phyloP scores from a whole-genome alignment of 2,797 vertebrate genomes.

The Phoxinus dragarum region DNA sequence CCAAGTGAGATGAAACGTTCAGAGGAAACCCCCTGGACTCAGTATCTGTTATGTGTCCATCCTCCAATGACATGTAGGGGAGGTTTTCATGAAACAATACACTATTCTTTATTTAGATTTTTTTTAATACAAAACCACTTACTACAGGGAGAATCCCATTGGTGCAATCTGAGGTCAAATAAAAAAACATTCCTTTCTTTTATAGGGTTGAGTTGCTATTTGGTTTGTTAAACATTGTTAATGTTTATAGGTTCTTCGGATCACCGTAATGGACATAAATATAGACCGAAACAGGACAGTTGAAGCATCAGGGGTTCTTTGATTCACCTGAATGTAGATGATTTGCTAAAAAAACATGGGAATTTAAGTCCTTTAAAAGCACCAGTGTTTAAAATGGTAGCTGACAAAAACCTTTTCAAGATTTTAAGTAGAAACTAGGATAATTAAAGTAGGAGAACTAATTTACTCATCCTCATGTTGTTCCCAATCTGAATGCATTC shows the following conservation, averaged over 20 bases:
- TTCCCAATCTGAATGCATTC: background rate
- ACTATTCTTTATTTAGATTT: background rate
- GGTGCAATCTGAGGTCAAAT: slow-evolving; percentile 1
- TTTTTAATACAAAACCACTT: background rate
- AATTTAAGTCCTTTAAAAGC: background rate
- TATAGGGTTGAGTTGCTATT: background rate
- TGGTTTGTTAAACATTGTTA: background rate
- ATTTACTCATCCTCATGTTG: background rate
- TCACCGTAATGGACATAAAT: background rate
- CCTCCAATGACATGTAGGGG: slow-evolving; percentile 6
- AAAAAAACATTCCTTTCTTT: background rate
- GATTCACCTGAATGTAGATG: background rate
- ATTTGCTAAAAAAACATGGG: background rate
- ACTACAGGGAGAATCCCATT: background rate
- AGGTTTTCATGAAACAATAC: slow-evolving; percentile 25
- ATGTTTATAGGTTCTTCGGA: background rate
- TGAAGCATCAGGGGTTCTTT: slow-evolving; percentile 4
- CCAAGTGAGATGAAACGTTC: slow-evolving; percentile 53
- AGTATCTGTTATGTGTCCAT: slow-evolving; percentile 14
- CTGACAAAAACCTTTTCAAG: background rate
- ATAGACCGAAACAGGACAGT: background rate
- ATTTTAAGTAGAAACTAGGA: background rate
- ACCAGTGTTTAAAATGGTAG: background rate
- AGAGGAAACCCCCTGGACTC: slow-evolving; percentile 41
- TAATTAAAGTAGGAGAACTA: too few relatives aligned